phyloP scores from a whole-genome alignment of 2,888 invertebrate genomes.

The Cistogaster globosa region DNA sequence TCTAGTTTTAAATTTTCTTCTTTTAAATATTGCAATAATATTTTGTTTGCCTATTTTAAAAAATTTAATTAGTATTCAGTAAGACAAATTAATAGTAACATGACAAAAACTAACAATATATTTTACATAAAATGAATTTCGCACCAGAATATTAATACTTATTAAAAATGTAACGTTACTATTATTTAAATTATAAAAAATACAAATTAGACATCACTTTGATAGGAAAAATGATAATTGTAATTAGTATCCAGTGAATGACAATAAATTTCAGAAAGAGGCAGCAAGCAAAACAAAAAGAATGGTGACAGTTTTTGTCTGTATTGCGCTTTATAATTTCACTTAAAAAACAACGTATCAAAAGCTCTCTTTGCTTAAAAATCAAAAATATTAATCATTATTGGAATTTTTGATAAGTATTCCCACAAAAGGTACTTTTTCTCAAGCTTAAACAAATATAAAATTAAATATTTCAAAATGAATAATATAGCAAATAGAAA shows the following conservation, averaged over 20 bases:
- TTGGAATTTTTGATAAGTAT: conserved; percentile 2
- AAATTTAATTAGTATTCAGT: too few species aligned
- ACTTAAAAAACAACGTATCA: conserved; percentile 34
- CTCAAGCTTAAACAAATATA: background rate
- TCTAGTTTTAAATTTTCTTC: too few species aligned
- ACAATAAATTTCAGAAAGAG: background rate
- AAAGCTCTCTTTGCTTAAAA: conserved; percentile 19
- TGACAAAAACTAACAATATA: too few species aligned
- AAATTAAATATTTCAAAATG: background rate
- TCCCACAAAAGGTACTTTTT: conserved; percentile 24
- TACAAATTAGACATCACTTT: background rate
- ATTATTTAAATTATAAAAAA: background rate
- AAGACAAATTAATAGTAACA: too few species aligned
- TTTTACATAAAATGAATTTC: too few species aligned
- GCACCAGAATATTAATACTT: too few species aligned
- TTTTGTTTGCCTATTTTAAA: too few species aligned
- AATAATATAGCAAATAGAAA: background rate
- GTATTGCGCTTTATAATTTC: conserved; percentile 59
- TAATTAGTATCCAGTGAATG: conserved; percentile 24
- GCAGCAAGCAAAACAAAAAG: conserved; percentile 48
- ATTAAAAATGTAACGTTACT: too few species aligned
- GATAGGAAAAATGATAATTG: background rate
- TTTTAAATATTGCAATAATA: too few species aligned
- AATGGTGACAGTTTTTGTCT: conserved; percentile 45
- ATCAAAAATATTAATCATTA: background rate